phyloP scores from a whole-genome alignment of 2,888 invertebrate species.

The Netelia fuscicornis region DNA sequence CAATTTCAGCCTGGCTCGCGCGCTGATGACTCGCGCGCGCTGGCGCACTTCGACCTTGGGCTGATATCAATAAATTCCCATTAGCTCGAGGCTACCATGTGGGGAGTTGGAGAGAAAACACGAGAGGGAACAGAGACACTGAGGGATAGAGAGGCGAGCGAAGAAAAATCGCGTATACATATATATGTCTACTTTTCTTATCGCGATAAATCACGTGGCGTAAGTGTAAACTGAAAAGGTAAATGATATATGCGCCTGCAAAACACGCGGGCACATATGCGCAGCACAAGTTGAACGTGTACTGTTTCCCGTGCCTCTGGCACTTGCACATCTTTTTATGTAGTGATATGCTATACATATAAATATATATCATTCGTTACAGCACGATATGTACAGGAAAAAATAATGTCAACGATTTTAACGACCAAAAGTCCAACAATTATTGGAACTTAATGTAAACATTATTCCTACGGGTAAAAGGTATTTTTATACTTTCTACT shows the following conservation, averaged over 20 bases:
- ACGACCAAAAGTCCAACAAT: too few relatives aligned
- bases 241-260: constrained; percentile 61
- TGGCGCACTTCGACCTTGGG: constrained; percentile 64
- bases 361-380: constrained; percentile 27
- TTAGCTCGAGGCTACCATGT: constrained; percentile 61
- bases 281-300: constrained; percentile 4
- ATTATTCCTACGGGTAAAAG: too few relatives aligned
- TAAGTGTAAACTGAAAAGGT: constrained; percentile 66
- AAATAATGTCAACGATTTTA: too few relatives aligned
- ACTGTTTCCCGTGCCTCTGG: constrained; percentile 34
- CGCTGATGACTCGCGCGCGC: constrained; percentile 43
- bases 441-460: too few relatives aligned
- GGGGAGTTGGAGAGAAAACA: constrained; percentile 20
- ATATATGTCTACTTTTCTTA: constrained; percentile 54
- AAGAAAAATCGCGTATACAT: constrained; percentile 25
- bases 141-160: not conserved
- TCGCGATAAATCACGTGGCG: constrained; percentile 64
- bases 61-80: constrained; percentile 68
- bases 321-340: constrained; percentile 33
- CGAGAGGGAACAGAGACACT: constrained; percentile 6
- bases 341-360: constrained; percentile 8
- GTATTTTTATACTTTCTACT: too few relatives aligned
- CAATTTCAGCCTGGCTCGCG: constrained; percentile 54
- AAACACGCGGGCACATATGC: constrained; percentile 39
- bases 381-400: not conserved